Percentiles rank a stretch among this genome's conserved stretches.
Conservation (phyloP, 2,888 invertebrate genomes). For the Esperia sulphurella region DNA sequence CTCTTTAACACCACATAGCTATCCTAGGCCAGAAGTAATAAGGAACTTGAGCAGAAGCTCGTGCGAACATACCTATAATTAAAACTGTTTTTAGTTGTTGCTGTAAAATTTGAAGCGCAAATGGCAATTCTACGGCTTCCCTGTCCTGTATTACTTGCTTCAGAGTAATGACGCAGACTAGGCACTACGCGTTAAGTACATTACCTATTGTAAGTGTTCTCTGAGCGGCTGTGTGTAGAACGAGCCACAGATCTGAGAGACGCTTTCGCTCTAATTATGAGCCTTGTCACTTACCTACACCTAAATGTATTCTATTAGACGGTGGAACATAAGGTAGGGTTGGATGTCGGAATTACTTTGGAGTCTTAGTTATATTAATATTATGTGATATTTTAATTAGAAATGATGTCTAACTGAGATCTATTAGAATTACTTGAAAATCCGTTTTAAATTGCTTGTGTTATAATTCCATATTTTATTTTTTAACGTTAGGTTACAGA, state of each 20-base stretch:
- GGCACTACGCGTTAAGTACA: constrained; percentile 70
- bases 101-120: neutral
- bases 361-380: too few species aligned
- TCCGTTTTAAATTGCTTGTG: too few species aligned
- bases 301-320: constrained; percentile 21
- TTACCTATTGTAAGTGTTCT: constrained; percentile 77
- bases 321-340: neutral
- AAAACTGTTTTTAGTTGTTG: too few species aligned
- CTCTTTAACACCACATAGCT: too few species aligned
- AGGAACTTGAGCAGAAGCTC: too few species aligned
- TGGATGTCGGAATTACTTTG: neutral
- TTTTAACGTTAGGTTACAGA: too few species aligned
- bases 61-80: too few species aligned
- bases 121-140: constrained; percentile 32
- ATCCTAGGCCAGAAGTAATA: too few species aligned
- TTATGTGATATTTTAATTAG: too few species aligned
- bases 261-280: constrained; percentile 74
- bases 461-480: too few species aligned
- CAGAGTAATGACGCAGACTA: constrained; percentile 69
- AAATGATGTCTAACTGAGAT: too few species aligned
- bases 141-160: constrained; percentile 45
- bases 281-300: constrained; percentile 33
- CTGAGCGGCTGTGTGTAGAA: constrained; percentile 49
- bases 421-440: too few species aligned
- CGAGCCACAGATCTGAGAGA: constrained; percentile 46